Evolutionary conservation across 37 sponge, comb jelly and placozoan species (phyloP), one percentile per base, ranked within the genome.

Genomic region (Tethya wilhelma): DNA sequence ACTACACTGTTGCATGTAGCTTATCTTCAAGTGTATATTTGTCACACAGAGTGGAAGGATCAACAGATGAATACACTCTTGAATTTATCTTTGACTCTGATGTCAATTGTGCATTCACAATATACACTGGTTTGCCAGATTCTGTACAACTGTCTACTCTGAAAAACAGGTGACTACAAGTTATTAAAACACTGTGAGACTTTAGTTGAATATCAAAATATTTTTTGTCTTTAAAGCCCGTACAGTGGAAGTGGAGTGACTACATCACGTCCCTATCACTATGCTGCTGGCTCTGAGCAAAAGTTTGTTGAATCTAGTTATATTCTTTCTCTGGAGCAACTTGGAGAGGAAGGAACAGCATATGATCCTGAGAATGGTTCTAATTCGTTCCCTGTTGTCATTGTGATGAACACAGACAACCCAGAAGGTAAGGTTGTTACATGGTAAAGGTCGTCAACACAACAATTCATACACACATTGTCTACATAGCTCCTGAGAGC

Each of bases 21-120:
- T 19, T 49, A 19, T 19, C 53, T 49, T 14, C 53, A 14, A 19
- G 9, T 49, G 53, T 49, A 49, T 49, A 14, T 49, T 49, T 49
- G 9, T 14, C 14, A 49, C 53, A 49, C 66, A 64, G 66, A 30
- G 26, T 29, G 4, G 34, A 7, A 29, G 31, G 66, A 4, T 64
- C 66, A n/a, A n/a, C 20, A 28, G 83, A 79, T 40, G 23, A 81
- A 20, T 96, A 91, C 76, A 33, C 55, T 36, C 56, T 96, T 3
- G 87, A 91, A 79, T 96, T 96, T 42, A 30, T 69, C 28, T 86
- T 88, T 73, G 92, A 96, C 60, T 67, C 85, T 40, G 96, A 96
- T n/a, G 85, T 89, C 64, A 56, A 86, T 57, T 91, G 90, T 72
- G 34, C 45, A 2, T 66, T 91, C 44, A 73, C 60, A 4, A 17